Conservation (phyloP, 2,113 vertebrate species). For the Egretta garzetta region DNA sequence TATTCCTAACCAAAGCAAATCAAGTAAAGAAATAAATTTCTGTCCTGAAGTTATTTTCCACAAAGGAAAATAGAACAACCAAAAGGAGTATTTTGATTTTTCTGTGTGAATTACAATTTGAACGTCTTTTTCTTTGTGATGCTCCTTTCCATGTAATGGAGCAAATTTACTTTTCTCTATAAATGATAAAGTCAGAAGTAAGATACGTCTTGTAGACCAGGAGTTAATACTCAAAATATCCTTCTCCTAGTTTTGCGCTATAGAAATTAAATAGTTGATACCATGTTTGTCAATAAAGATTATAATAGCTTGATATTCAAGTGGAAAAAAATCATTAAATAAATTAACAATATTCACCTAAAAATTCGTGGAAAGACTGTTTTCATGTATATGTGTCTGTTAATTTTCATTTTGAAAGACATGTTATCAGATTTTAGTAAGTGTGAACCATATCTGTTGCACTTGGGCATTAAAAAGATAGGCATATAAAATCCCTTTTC, state of each 20-base stretch:
- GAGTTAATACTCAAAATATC: background rate
- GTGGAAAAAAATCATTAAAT: background rate
- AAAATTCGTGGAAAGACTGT: background rate
- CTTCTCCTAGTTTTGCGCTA: background rate
- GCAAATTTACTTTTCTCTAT: background rate
- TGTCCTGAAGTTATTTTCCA: background rate
- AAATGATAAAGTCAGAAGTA: background rate
- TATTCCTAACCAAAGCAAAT: background rate
- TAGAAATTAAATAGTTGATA: background rate
- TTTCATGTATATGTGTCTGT: background rate
- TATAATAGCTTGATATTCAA: background rate
- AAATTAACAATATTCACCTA: background rate
- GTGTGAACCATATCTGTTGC: background rate
- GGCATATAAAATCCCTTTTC: background rate
- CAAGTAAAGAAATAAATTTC: background rate
- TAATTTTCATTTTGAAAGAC: background rate
- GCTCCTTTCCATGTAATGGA: background rate
- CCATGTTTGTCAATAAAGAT: background rate
- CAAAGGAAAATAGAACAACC: background rate
- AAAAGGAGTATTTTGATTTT: accelerated
- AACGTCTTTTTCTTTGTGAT: background rate
- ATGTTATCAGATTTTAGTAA: background rate
- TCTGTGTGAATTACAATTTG: background rate
- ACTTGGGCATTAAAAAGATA: background rate
- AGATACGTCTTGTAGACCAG: background rate